Conservation (phyloP, 2,888 invertebrate species). For the Caprella mutica region DNA sequence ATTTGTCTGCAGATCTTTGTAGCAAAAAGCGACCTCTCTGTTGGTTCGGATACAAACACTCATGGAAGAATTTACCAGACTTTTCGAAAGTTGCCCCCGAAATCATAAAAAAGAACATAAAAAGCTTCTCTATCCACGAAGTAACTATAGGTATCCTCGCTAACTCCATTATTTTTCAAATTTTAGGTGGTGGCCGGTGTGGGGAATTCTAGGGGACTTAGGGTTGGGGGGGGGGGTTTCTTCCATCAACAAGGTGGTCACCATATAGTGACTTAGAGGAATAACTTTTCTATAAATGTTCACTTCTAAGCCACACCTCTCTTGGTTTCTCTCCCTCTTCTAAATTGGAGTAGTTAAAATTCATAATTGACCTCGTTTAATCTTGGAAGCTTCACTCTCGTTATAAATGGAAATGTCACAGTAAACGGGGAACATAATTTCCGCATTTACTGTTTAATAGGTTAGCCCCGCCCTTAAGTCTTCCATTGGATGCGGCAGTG, state of each 20-base stretch:
- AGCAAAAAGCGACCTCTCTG: too few relatives aligned
- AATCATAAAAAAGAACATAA: conserved; percentile 12
- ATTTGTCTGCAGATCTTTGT: too few relatives aligned
- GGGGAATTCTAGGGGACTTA: too few relatives aligned
- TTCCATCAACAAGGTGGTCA: too few relatives aligned
- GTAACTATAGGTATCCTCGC: too few relatives aligned
- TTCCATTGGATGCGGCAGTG: background rate
- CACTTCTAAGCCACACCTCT: conserved; percentile 12
- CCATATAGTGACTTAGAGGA: too few relatives aligned
- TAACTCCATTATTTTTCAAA: too few relatives aligned
- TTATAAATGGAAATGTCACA: conserved; percentile 23
- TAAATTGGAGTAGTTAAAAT: conserved; percentile 16
- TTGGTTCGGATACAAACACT: too few relatives aligned
- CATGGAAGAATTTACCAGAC: conserved; percentile 1
- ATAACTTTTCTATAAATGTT: conserved; percentile 12
- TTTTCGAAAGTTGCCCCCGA: background rate
- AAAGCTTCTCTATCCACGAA: too few relatives aligned
- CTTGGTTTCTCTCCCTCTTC: too few relatives aligned
- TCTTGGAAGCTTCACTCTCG: conserved; percentile 22
- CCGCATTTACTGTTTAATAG: conserved; percentile 21
- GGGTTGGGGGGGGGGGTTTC: too few relatives aligned
- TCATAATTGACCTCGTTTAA: conserved; percentile 23
- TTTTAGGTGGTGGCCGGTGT: too few relatives aligned
- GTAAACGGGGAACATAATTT: conserved; percentile 24
- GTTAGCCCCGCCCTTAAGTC: conserved; percentile 5